phyloP scores from a whole-genome alignment of 37 sponge, comb jelly and placozoan species.

The Haliclona indistincta region DNA sequence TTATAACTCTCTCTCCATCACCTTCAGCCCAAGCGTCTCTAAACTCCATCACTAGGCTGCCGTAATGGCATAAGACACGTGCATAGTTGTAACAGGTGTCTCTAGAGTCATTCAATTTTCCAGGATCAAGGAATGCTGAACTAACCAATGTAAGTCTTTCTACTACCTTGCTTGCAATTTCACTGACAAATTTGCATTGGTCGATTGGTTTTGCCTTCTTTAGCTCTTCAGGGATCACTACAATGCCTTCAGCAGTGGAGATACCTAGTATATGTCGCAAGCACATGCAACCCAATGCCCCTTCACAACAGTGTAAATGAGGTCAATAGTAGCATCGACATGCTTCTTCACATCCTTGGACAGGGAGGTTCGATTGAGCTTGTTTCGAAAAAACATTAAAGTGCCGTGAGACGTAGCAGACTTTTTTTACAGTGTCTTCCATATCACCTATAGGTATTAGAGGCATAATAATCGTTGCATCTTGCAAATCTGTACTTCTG shows the following conservation, averaged over 20 bases:
- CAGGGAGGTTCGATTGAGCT: conserved; percentile 7
- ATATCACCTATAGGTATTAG: conserved; percentile 14
- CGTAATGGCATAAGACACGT: conserved; percentile 40
- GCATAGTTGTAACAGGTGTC: conserved; percentile 43
- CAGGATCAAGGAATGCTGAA: too few relatives aligned
- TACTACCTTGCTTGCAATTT: conserved; percentile 16
- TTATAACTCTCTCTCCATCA: conserved; percentile 39
- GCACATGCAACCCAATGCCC: conserved; percentile 34
- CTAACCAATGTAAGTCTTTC: conserved; percentile 1
- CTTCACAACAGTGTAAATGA: conserved; percentile 16
- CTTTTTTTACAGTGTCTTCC: conserved; percentile 23
- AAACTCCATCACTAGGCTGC: conserved; percentile 7
- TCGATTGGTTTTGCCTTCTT: background rate
- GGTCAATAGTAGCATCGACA: conserved; percentile 26
- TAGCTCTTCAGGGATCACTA: background rate
- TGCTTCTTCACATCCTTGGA: conserved; percentile 29
- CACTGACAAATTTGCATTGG: background rate
- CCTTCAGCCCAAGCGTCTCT: conserved; percentile 49
- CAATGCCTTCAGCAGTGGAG: background rate
- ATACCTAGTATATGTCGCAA: conserved; percentile 8
- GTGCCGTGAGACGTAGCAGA: conserved; percentile 29
- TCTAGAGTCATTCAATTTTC: too few relatives aligned
- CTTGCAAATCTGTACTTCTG: too few relatives aligned
- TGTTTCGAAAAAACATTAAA: conserved; percentile 1
- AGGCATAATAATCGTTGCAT: too few relatives aligned